Base-by-base conservation (phyloP, 2,113 vertebrate genomes). In the Brachypodius melanocephalos region DNA sequence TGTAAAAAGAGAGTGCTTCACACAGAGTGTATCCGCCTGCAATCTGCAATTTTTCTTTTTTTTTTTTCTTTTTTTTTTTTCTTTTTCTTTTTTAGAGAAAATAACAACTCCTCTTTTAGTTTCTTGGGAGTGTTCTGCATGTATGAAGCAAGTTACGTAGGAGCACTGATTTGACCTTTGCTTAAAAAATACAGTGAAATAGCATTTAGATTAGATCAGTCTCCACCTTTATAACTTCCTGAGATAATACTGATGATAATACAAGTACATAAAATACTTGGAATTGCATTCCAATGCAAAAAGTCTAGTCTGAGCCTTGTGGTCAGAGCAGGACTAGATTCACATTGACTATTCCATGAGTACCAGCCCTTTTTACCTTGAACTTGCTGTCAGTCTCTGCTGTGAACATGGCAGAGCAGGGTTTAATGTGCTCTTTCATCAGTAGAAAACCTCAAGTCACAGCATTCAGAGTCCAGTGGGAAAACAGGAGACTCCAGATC, bases 271-370 rank as follows among this genome's bases (percentile, higher is more conserved):
- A 61, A 61, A 73, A 58, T 48, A 79, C 46, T 85, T 68, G 2
- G 10, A 83, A 42, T 17, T 59, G 71, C 32, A 73, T 46, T 63
- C 24, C 22, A 49, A 8, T 6, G 12, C 34, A 74, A 46, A 91
- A 55, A 5, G 1, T 42, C 32, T 67, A 66, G 8, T 32, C 25
- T 31, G 46, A 86, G 34, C 20, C 9, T 90, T 65, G 34, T 8
- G 8, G 26, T 69, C 34, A 61, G 59, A 88, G 19, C 49, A 63
- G 24, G 34, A 67, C 13, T 26, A 45, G 18, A 59, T 18, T 72
- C 40, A 22, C 13, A 22, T 1, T 0, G 0, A 46, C 32, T 58
- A 9, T 48, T 66, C 62, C n/a, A 77, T 46, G 17, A 71, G 55
- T 13, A 62, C 31, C 48, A 74, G 28, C 14, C 42, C 12, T 8